Conservation (phyloP, 2,888 invertebrate species). For the Ichneumoninae sp. region DNA sequence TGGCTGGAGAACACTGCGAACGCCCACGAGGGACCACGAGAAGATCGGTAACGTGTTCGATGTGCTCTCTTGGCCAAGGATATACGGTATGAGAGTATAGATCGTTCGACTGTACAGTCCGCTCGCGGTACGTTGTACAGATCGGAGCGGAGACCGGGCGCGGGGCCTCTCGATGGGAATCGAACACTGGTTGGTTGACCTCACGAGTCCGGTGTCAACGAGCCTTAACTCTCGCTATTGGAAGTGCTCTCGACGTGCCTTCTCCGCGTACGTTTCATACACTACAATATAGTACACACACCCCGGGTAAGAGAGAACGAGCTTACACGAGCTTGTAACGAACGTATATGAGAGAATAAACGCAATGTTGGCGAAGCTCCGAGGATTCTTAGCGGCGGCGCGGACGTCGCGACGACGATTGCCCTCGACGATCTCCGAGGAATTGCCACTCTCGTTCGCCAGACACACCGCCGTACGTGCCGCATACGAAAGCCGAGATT, state of each 20-base stretch:
- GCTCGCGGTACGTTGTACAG: constrained; percentile 27
- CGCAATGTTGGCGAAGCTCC: constrained; percentile 4
- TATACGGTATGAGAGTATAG: constrained; percentile 34
- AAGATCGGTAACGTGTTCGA: constrained; percentile 61
- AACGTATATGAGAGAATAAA: constrained; percentile 28
- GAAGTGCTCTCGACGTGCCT: constrained; percentile 65
- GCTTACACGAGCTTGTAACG: not conserved
- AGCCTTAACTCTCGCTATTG: constrained; percentile 78
- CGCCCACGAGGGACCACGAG: constrained; percentile 61
- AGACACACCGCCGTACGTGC: constrained; percentile 22
- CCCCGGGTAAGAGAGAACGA: not conserved
- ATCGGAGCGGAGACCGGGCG: constrained; percentile 56
- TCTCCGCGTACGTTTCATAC: constrained; percentile 47
- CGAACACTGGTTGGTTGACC: constrained; percentile 81
- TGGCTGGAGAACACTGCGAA: constrained; percentile 45
- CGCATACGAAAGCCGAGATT: not conserved
- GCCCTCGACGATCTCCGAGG: constrained; percentile 40
- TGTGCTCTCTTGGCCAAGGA: constrained; percentile 46
- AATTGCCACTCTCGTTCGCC: constrained; percentile 54
- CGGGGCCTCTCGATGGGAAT: constrained; percentile 76
- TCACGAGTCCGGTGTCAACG: constrained; percentile 81
- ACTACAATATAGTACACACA: constrained; percentile 28
- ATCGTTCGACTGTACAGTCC: constrained; percentile 29
- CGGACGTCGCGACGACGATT: constrained; percentile 43
- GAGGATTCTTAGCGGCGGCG: constrained; percentile 39